phyloP scores from a whole-genome alignment of 37 sponge, comb jelly and placozoan genomes.

The Spongilla lacustris region DNA sequence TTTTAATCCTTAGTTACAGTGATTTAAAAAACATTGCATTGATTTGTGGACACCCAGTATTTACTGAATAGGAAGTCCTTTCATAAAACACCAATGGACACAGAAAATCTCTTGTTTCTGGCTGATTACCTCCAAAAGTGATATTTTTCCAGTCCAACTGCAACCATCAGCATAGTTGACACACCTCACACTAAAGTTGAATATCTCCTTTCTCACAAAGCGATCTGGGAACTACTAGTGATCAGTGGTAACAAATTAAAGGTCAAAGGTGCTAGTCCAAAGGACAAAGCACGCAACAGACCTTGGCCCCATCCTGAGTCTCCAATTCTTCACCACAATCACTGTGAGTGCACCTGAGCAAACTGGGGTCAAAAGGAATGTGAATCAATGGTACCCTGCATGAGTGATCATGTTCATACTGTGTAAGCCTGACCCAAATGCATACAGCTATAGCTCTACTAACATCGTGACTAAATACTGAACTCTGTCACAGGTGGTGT shows the following conservation, averaged over 20 bases:
- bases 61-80: too few relatives aligned
- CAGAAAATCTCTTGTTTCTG: too few relatives aligned
- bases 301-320: conserved; percentile 27
- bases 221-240: conserved; percentile 70
- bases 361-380: neutral
- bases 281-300: neutral
- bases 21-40: too few relatives aligned
- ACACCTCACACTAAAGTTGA: conserved; percentile 27
- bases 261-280: neutral
- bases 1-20: too few relatives aligned
- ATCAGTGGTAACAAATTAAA: neutral
- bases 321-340: conserved; percentile 35
- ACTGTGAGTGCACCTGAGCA: conserved; percentile 6
- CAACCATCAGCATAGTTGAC: conserved; percentile 17
- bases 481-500: too few relatives aligned
- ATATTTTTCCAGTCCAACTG: conserved; percentile 49
- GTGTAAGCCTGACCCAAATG: too few relatives aligned
- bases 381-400: too few relatives aligned
- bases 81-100: too few relatives aligned
- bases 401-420: too few relatives aligned
- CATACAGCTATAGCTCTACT: too few relatives aligned
- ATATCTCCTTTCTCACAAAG: conserved; percentile 58
- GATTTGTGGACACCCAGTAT: too few relatives aligned
- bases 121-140: neutral
- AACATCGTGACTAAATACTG: too few relatives aligned